These are phyloP conservation scores for Alfaro cultratus DNA, from an alignment of 2,797 vertebrate species.

Conservation along the genomic window DNA sequence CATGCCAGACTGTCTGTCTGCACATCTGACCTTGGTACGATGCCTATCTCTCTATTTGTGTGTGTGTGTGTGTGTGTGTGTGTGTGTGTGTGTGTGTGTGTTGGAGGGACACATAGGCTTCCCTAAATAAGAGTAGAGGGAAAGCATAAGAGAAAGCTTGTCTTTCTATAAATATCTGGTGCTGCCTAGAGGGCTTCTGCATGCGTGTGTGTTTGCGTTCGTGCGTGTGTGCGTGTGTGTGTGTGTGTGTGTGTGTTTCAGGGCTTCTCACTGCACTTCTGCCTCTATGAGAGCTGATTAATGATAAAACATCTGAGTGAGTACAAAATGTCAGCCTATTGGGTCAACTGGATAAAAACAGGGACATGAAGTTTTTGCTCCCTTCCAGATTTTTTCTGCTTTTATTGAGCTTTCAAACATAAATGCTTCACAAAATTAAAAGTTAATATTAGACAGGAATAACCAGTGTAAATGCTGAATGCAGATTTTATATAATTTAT, in stretches of 20 bases:
- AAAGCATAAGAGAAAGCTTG: constrained; percentile 45
- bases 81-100: constrained; percentile 7
- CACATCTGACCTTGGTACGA: constrained; percentile 52
- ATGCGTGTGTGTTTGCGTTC: constrained; percentile 6
- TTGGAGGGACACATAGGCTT: constrained; percentile 3
- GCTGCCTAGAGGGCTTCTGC: constrained; percentile 12
- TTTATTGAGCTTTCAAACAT: neutral
- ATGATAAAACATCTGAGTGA: constrained; percentile 11
- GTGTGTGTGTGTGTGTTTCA: neutral
- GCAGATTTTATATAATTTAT: neutral
- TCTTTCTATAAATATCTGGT: constrained; percentile 61
- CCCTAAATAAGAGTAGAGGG: constrained; percentile 43
- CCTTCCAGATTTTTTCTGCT: neutral
- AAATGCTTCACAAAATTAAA: neutral
- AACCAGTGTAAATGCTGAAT: neutral
- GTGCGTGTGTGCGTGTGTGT: constrained; percentile 1
- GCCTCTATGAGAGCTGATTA: constrained; percentile 9
- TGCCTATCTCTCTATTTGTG: constrained; percentile 17
- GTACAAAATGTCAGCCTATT: constrained; percentile 1
- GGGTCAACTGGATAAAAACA: neutral
- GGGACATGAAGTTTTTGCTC: neutral
- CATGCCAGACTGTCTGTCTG: constrained; percentile 35
- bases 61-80: constrained; percentile 9
- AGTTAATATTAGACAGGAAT: neutral
- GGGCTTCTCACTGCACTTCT: neutral